A percentile compares a stretch with the other conserved stretches of the same genome.
Conservation (phyloP, 2,797 vertebrate genomes). For the Scolopax bukidnonensis region DNA sequence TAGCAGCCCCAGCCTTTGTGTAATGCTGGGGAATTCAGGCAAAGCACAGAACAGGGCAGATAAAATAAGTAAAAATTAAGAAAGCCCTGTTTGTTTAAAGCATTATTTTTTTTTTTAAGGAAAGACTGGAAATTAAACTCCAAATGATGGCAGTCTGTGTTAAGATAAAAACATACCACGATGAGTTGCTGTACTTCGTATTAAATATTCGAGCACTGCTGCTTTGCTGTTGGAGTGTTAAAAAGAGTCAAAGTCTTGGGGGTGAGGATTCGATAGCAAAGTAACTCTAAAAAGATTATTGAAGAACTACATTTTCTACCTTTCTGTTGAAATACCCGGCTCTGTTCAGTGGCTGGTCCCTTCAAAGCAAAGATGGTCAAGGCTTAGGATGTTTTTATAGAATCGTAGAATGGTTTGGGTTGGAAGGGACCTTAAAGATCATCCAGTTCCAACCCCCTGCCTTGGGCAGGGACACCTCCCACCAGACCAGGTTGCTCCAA, state of each 20-base stretch:
- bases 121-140: background rate
- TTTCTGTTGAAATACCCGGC: background rate
- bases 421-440: background rate
- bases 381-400: background rate
- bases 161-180: background rate
- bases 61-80: background rate
- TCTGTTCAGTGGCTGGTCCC: background rate
- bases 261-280: background rate
- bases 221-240: background rate
- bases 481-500: background rate
- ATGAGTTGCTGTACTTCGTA: background rate
- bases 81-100: background rate
- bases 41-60: background rate
- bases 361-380: background rate
- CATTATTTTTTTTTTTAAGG: background rate
- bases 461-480: background rate
- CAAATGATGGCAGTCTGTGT: background rate
- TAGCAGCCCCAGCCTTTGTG: background rate
- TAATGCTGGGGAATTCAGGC: background rate
- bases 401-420: background rate
- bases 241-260: background rate
- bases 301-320: background rate
- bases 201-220: background rate
- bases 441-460: background rate
- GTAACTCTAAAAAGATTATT: background rate